phyloP scores from a whole-genome alignment of 2,888 invertebrate genomes.

The Ectemnius cavifrons region DNA sequence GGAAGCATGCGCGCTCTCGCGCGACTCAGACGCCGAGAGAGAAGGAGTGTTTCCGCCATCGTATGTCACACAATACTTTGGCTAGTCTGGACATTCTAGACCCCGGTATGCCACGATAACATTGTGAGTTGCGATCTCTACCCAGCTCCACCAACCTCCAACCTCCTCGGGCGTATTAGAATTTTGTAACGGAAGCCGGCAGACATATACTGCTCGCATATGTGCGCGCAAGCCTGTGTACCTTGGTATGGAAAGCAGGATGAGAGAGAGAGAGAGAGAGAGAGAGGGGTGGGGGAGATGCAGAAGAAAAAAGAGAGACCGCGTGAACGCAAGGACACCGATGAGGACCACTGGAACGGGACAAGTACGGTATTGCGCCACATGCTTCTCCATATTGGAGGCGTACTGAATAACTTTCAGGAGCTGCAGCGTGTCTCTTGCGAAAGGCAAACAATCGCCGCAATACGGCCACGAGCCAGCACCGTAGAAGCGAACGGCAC shows the following conservation, averaged over 20 bases:
- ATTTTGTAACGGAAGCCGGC: slow-evolving; percentile 6
- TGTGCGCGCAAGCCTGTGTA: neutral
- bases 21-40: too few relatives aligned
- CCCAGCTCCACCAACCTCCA: neutral
- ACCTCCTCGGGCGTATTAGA: neutral
- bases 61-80: slow-evolving; percentile 7
- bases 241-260: neutral
- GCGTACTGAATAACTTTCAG: slow-evolving; percentile 67
- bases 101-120: slow-evolving; percentile 6
- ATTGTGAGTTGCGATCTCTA: neutral
- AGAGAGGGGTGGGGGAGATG: neutral
- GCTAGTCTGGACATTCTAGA: slow-evolving; percentile 6
- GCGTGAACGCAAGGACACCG: slow-evolving; percentile 32
- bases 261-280: neutral
- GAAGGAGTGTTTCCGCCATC: slow-evolving; percentile 4
- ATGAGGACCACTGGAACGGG: slow-evolving; percentile 65
- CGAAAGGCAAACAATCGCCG: slow-evolving; percentile 73
- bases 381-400: slow-evolving; percentile 63
- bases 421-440: slow-evolving; percentile 58
- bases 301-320: neutral
- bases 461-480: slow-evolving; percentile 21
- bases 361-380: slow-evolving; percentile 66
- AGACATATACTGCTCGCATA: slow-evolving; percentile 4
- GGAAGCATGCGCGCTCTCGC: neutral
- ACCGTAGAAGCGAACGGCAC: neutral